Conservation (phyloP, 2,113 vertebrate genomes). For the Girardinichthys multiradiatus region DNA sequence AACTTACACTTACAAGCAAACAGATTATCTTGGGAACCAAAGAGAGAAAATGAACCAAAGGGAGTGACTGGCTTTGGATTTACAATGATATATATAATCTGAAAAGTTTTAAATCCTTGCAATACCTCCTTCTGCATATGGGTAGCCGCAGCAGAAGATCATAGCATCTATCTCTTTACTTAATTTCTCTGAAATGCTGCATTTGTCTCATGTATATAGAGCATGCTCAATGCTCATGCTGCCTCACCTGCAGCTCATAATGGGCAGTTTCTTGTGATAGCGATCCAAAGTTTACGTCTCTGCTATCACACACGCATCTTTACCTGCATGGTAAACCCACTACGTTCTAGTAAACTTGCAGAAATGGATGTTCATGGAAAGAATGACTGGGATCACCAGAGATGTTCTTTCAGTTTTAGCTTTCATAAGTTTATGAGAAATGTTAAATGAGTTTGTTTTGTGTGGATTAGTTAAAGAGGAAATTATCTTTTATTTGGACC, state of each 20-base stretch:
- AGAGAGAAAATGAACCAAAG: no score
- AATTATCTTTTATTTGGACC: background rate
- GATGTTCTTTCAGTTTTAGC: background rate
- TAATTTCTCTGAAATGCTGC: background rate
- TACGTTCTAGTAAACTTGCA: background rate
- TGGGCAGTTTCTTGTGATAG: no score
- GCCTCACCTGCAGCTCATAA: no score
- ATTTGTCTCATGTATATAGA: no score
- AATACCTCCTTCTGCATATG: background rate
- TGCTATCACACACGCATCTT: background rate
- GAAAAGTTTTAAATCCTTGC: no score
- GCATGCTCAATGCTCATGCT: no score
- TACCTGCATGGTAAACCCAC: background rate
- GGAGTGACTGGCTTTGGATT: no score
- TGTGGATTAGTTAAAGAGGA: background rate
- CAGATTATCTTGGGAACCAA: no score
- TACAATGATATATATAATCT: no score
- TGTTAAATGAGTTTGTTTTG: background rate
- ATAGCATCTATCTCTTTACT: background rate
- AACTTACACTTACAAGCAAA: no score
- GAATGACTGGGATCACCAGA: background rate
- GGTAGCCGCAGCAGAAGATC: background rate
- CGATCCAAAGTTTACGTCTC: background rate
- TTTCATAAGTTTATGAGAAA: background rate
- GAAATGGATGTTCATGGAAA: background rate